Base-by-base conservation (phyloP, 2,797 vertebrate genomes). In the Enteromius argenteus region DNA sequence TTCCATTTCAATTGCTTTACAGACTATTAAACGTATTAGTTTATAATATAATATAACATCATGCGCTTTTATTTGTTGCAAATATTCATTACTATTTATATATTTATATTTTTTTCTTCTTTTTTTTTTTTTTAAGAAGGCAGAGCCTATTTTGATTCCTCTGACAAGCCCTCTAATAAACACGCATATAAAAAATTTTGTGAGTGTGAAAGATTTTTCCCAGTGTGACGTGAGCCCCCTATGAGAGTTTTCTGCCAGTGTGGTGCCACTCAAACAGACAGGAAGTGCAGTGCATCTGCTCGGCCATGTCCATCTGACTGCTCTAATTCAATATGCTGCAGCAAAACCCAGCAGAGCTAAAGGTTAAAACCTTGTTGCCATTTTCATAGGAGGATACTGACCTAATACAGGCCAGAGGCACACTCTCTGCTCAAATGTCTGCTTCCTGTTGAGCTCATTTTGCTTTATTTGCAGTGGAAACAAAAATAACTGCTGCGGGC, bases 321-420 rank as follows among this genome's bases (percentile, higher is more conserved):
- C 21, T 78, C 56, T 85, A 79, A 89, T 87, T 84, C 51, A 85
- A 85, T 83, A 82, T 51, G 56, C 56, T 60, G 58, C 81, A 80
- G 82, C 8, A 39, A 78, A 86, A 27, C 77, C 42, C 13, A 30
- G 32, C 42, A 64, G 56, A 37, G 53, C 56, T 82, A 80, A 87
- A 87, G 84, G 86, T 79, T 82, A 86, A 86, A 89, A 66, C 75
- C 82, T 86, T 51, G 66, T 79, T 77, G 76, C 58, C 79, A 86
- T 89, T 85, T 88, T 79, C 60, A 84, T 85, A 58, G 64, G 23
- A 72, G 72, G 46, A 80, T 32, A 74, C 67, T 78, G 73, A 79
- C 78, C 73, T 58, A 81, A 84, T 85, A 79, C 58, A 32, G 46
- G 84, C 64, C 62, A 68, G 39, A 69, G 49, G 75, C 60, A 71